Base-by-base conservation (phyloP, 2,797 vertebrate species). In the Pelochelys cantorii region DNA sequence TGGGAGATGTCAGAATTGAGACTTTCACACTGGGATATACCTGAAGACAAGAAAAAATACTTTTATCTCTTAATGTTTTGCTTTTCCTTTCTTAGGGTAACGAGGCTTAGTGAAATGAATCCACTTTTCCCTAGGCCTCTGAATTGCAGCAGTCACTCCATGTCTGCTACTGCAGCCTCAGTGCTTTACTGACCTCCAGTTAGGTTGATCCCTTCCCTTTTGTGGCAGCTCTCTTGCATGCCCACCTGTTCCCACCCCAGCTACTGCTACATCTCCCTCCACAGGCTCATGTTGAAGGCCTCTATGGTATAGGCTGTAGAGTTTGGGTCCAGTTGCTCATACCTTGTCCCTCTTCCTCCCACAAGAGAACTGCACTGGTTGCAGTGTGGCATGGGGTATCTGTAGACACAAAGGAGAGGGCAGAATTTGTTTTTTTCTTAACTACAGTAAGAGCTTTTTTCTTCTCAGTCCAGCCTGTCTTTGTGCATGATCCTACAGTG, bases 221-320 rank as follows among this genome's bases (percentile, higher is more conserved):
- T 53, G 93, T 85, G 86, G 31, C 12, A 87, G 92, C 93, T 96
- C 57, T 78, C 6, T 86, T 96, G 88, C 88, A 95, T 88, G 57
- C 92, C 93, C 65, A 92, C 27, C 57, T 59, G 59, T 81, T 85
- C 81, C 13, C 60, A 62, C 60, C 60, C n/a, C 65, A 68, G 31
- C n/a, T n/a, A 34, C n/a, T 68, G n/a, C 54, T 86, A 62, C 18
- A 88, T 20, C 4, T 80, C 84, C 87, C 83, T 93, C 89, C 88
- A 89, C 88, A 94, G 90, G 88, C 1, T 0, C 62, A 86, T 94
- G 80, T 91, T 84, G 83, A 87, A 84, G 10, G 13, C 68, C 31
- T 80, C 81, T 78, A 83, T 77, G 37, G 87, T 78, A 27, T 4
- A 89, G 59, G 42, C 56, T 81, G 74, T 0, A 83, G 52, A 90